Conservation (phyloP, 2,888 invertebrate genomes). For the Rhyacophila evoluta region DNA sequence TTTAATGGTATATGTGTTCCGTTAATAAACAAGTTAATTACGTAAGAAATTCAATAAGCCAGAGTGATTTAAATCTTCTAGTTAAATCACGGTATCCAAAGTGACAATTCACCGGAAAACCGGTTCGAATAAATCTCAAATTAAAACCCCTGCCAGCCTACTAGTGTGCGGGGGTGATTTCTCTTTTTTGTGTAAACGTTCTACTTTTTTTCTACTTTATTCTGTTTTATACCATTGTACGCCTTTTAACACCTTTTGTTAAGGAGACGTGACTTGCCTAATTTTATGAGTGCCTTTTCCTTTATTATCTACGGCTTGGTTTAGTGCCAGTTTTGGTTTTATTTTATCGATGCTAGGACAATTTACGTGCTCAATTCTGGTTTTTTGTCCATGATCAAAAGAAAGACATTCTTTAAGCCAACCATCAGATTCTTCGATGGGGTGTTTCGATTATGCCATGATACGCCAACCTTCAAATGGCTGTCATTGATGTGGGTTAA, state of each 20-base stretch:
- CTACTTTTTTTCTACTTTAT: conserved; percentile 29
- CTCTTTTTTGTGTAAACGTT: conserved; percentile 16
- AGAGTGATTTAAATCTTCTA: background rate
- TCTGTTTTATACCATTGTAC: conserved; percentile 43
- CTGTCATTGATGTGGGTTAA: background rate
- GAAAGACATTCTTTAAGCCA: background rate
- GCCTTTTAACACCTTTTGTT: conserved; percentile 55
- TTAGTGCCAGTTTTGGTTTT: conserved; percentile 52
- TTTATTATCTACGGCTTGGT: conserved; percentile 47
- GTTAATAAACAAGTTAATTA: too few species aligned
- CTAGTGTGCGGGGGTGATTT: background rate
- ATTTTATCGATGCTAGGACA: conserved; percentile 42
- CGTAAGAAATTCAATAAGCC: too few species aligned
- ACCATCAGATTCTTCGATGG: background rate
- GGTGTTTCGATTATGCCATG: background rate
- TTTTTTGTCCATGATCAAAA: conserved; percentile 1
- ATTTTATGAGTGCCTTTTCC: conserved; percentile 54
- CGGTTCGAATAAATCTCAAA: background rate
- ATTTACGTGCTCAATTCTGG: conserved; percentile 27
- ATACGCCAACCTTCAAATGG: background rate
- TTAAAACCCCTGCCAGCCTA: background rate
- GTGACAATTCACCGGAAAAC: background rate
- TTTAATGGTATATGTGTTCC: too few species aligned
- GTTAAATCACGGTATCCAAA: background rate
- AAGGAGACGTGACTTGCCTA: conserved; percentile 54